Percentiles rank a stretch among this genome's conserved stretches.
Conservation (phyloP, 2,888 invertebrate species). For the Serripes groenlandicus region DNA sequence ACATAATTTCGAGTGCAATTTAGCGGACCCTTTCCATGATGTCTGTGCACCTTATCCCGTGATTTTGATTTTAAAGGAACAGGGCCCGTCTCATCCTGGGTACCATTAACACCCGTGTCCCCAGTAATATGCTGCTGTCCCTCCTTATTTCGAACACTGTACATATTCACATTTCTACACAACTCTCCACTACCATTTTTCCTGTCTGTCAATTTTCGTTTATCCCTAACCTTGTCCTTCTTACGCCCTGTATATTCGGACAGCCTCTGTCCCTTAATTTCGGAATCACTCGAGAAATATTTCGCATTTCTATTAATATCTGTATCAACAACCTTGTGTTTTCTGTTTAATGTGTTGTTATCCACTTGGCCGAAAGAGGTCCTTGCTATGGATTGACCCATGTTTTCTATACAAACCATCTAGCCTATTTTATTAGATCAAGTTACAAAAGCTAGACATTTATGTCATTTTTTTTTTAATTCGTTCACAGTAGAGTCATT, state of each 20-base stretch:
- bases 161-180: constrained; percentile 23
- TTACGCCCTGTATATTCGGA: constrained; percentile 12
- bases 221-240: constrained; percentile 16
- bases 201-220: neutral
- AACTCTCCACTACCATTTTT: neutral
- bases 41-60: neutral
- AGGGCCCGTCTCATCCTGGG: neutral
- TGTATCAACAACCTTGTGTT: constrained; percentile 15
- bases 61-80: neutral
- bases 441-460: too few relatives aligned
- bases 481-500: too few relatives aligned
- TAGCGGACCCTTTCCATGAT: neutral
- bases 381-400: constrained; percentile 26
- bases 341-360: neutral
- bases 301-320: constrained; percentile 19
- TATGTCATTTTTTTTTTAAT: too few relatives aligned
- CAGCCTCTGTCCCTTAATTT: constrained; percentile 15
- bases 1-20: neutral
- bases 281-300: constrained; percentile 15
- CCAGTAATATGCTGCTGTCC: neutral
- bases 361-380: constrained; percentile 7
- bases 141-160: constrained; percentile 10
- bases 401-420: constrained; percentile 15
- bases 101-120: constrained; percentile 2
- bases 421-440: constrained; percentile 2